A percentile compares a stretch with the other conserved stretches of the same genome.
Conservation (phyloP, 2,113 vertebrate genomes). For the Platysternon megacephalum region DNA sequence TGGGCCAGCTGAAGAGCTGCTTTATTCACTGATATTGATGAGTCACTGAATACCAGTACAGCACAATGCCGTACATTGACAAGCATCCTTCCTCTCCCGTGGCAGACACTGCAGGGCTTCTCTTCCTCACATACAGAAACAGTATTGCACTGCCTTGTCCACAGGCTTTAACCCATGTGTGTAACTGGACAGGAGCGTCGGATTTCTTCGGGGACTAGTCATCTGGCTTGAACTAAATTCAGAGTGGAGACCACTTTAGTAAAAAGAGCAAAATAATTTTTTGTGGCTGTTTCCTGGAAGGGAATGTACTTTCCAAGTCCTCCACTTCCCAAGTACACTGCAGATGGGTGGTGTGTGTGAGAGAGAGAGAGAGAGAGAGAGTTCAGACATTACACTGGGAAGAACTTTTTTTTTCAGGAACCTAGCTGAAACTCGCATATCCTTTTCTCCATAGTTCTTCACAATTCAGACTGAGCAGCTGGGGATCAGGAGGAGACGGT, state of each 20-base stretch:
- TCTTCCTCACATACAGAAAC: fast-evolving
- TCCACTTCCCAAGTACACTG: not conserved
- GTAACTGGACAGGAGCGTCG: not conserved
- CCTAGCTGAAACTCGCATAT: not conserved
- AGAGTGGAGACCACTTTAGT: not conserved
- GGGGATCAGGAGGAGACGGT: not conserved
- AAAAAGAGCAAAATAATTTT: not conserved
- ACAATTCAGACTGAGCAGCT: not conserved
- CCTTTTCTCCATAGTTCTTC: not conserved
- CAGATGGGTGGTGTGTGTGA: not conserved
- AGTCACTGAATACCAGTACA: not conserved
- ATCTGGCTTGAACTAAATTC: not conserved
- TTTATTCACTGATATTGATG: not conserved
- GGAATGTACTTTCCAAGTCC: not conserved
- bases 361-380: not conserved
- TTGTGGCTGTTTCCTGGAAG: not conserved
- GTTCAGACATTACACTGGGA: not conserved
- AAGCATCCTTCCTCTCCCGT: fast-evolving
- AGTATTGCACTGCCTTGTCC: not conserved
- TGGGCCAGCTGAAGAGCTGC: not conserved
- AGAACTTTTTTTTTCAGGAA: not conserved
- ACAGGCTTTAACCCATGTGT: fast-evolving
- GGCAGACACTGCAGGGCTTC: not conserved
- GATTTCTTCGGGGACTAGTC: not conserved
- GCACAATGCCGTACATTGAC: not conserved